Conservation (phyloP, 2,888 invertebrate species). For the Leucozona laternaria region DNA sequence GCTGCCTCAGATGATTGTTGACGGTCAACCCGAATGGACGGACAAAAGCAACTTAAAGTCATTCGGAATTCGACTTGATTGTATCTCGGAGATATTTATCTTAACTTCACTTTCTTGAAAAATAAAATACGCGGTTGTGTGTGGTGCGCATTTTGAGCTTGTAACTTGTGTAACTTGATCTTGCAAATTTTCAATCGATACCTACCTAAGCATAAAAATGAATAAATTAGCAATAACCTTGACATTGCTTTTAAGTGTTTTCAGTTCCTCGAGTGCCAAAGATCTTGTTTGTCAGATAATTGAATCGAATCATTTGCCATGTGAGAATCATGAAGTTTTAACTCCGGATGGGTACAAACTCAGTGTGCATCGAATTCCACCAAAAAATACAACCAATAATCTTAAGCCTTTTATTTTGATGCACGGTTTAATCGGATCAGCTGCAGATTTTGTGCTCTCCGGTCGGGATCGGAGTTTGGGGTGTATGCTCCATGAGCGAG, state of each 20-base stretch:
- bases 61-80: conserved; percentile 24
- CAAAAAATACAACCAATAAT: conserved; percentile 62
- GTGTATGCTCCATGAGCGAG: conserved; percentile 79
- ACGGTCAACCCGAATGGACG: conserved; percentile 67
- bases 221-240: conserved; percentile 33
- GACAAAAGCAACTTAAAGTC: conserved; percentile 6
- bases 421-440: conserved; percentile 82
- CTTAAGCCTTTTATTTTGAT: conserved; percentile 79
- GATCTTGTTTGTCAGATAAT: conserved; percentile 80
- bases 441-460: conserved; percentile 79
- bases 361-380: conserved; percentile 80
- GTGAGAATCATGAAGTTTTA: conserved; percentile 79
- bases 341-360: conserved; percentile 81
- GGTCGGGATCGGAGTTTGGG: conserved; percentile 79
- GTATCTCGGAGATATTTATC: conserved; percentile 40
- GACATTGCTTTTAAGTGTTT: conserved; percentile 46
- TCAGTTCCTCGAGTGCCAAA: conserved; percentile 60
- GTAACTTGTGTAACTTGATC: conserved; percentile 54
- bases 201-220: conserved; percentile 59
- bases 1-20: conserved; percentile 72
- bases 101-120: background rate
- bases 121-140: conserved; percentile 30
- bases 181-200: conserved; percentile 38
- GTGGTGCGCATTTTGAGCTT: conserved; percentile 3
- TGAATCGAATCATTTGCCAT: conserved; percentile 77